Evolutionary conservation across 2,888 invertebrate species (phyloP).

Genomic region (Drosophila anceps): DNA sequence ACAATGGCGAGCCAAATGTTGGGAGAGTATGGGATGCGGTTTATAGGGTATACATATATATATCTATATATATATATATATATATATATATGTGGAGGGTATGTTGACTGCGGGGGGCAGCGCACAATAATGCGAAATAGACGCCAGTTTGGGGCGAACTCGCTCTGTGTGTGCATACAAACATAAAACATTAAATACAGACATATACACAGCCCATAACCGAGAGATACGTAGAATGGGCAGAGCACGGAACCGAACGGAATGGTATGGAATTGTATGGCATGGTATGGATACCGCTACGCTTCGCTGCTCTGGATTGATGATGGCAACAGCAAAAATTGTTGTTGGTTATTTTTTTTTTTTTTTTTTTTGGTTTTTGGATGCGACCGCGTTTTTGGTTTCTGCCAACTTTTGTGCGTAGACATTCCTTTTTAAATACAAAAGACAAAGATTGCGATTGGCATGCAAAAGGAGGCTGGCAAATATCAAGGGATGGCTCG

Average conservation of each 20-base stretch:
- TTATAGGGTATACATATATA: constrained; percentile 3
- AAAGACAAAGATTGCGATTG: constrained; percentile 79
- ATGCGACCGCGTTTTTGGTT: constrained; percentile 61
- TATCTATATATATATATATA: neutral
- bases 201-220: constrained; percentile 58
- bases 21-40: constrained; percentile 37
- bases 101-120: constrained; percentile 52
- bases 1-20: constrained; percentile 60
- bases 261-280: neutral
- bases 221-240: constrained; percentile 5
- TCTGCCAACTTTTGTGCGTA: constrained; percentile 55
- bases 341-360: neutral
- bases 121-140: constrained; percentile 81
- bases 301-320: constrained; percentile 80
- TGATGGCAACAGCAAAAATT: constrained; percentile 68
- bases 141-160: constrained; percentile 57
- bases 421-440: constrained; percentile 64
- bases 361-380: constrained; percentile 35
- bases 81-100: neutral
- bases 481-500: constrained; percentile 3
- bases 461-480: constrained; percentile 42
- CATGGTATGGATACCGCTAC: constrained; percentile 70
- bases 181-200: constrained; percentile 82
- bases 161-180: constrained; percentile 69
- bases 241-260: neutral